Evolutionary conservation across 2,888 invertebrate genomes (phyloP), one percentile per base, ranked within the genome.

Genomic region (Andrena bicolor): DNA sequence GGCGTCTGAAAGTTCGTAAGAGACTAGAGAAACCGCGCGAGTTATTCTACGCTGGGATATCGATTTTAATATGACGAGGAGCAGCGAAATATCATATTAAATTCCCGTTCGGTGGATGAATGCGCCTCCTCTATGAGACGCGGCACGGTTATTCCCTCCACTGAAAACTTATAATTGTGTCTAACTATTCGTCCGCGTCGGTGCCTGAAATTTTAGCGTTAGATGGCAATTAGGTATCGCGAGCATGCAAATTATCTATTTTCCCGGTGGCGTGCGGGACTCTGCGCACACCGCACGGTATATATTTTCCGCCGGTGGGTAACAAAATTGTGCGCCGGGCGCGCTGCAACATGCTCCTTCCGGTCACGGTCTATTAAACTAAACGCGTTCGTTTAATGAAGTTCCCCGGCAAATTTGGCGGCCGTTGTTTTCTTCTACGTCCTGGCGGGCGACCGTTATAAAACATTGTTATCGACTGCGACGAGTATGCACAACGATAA

Each of bases 221-320:
- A 85, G 71, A 87, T 32, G 79, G 76, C 85, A 83, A 87, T 87
- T 87, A 86, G 63, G 71, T 78, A 78, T 86, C 73, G 53, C 48
- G 61, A 69, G 66, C 84, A 76, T 73, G 75, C 75, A 76, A 84
- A 84, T 86, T 86, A 82, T 72, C 63, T 63, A 74, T 70, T 82
- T 61, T 71, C 60, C 41, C 56, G 49, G 41, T 4, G 26, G 20
- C 10, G 41, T 28, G 32, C n/a, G 23, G 30, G 16, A 4, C 28
- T 20, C 56, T 7, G 56, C 3, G 20, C 56, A 56, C 56, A 23
- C n/a, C 8, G 13, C 6, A 8, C 60, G 35, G 41, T 13, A 8
- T 41, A 64, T 30, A 64, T 65, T 72, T 72, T 28, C 41, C 66
- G 49, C 13, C 8, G 30, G 7, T 28, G 8, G 64, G 32, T 75